These are phyloP conservation scores for Dryomyza anilis DNA, from an alignment of 2,888 invertebrate species.

Conservation along the genomic window DNA sequence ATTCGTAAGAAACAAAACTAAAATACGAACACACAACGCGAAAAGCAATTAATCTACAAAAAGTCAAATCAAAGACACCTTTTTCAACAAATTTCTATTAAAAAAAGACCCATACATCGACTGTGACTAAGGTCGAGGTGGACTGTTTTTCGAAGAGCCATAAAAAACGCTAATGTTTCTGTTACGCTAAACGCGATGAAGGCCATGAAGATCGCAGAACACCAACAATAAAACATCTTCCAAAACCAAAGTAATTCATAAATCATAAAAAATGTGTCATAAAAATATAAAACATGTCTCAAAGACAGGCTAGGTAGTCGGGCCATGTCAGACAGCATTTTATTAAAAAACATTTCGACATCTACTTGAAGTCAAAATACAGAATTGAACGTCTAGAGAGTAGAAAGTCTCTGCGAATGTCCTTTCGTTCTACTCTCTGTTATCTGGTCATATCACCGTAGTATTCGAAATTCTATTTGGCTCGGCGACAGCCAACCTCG, in stretches of 20 bases:
- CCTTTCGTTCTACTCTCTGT: neutral
- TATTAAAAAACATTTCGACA: conserved; percentile 12
- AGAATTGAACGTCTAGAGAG: neutral
- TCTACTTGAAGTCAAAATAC: neutral
- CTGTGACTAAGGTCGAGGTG: neutral
- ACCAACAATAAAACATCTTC: neutral
- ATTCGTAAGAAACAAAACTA: no score
- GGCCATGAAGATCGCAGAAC: conserved; percentile 4
- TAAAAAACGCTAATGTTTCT: neutral
- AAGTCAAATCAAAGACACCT: conserved; percentile 37
- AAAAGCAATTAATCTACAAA: conserved; percentile 28
- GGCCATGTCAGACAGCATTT: neutral
- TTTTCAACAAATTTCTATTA: neutral
- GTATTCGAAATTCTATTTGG: neutral
- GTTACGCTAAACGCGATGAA: conserved; percentile 18
- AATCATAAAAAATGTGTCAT: conserved; percentile 55
- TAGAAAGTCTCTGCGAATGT: neutral
- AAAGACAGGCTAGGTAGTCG: neutral
- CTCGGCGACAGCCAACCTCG: neutral
- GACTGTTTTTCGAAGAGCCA: neutral
- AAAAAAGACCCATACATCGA: neutral
- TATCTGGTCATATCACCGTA: neutral
- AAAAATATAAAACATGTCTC: conserved; percentile 34
- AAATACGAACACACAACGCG: neutral
- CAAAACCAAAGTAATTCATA: conserved; percentile 57